phyloP scores from a whole-genome alignment of 2,888 invertebrate species.

The Latrodectus elegans region DNA sequence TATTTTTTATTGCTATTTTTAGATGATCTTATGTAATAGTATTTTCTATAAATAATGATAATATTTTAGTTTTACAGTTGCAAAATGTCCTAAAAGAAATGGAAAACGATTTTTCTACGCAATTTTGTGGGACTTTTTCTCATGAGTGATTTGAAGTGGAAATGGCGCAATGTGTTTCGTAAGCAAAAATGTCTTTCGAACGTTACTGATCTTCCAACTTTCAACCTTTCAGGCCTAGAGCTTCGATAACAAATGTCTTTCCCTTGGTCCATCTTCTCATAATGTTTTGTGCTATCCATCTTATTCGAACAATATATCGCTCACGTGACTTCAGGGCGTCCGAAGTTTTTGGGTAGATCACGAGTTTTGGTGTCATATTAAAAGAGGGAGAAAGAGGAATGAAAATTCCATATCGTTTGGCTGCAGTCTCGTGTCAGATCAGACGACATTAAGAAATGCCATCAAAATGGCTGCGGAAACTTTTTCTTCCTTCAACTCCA shows the following conservation, averaged over 20 bases:
- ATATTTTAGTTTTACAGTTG: too few species aligned
- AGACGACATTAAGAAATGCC: not conserved
- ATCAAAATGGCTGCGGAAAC: not conserved
- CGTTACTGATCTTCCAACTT: not conserved
- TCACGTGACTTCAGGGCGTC: conserved; percentile 2
- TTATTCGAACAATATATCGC: conserved; percentile 2
- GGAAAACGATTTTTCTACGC: too few species aligned
- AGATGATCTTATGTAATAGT: too few species aligned
- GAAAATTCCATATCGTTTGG: not conserved
- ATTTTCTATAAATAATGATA: too few species aligned
- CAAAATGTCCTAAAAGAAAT: too few species aligned
- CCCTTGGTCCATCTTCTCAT: conserved; percentile 2
- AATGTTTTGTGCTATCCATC: conserved; percentile 5
- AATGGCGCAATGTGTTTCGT: not conserved
- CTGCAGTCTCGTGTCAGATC: conserved; percentile 1
- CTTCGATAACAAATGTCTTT: not conserved
- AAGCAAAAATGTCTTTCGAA: conserved; percentile 2
- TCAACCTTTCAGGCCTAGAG: not conserved
- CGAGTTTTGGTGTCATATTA: conserved; percentile 2
- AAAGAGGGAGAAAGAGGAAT: not conserved
- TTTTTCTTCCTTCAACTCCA: not conserved
- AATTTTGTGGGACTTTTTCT: too few species aligned
- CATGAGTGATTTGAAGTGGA: not conserved
- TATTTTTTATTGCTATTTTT: too few species aligned
- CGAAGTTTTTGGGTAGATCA: conserved; percentile 1